Percentiles rank a stretch among this genome's conserved stretches.
These are phyloP conservation scores for Eretmocerus hayati DNA, from an alignment of 2,888 invertebrate genomes.

Conservation along the genomic window DNA sequence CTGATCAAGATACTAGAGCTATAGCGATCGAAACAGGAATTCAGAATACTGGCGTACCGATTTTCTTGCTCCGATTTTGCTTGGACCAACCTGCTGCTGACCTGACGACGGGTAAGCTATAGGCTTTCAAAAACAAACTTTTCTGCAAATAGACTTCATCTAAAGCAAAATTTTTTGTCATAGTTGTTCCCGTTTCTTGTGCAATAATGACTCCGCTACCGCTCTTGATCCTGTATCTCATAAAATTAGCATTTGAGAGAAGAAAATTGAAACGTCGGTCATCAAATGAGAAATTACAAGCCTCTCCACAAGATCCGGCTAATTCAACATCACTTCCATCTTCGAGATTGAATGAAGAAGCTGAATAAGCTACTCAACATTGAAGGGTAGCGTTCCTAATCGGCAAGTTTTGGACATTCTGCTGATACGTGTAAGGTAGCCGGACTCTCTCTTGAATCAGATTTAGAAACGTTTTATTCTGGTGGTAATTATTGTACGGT, in stretches of 20 bases:
- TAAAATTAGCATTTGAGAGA: constrained; percentile 30
- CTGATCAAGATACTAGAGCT: constrained; percentile 66
- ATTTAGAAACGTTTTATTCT: too few relatives aligned
- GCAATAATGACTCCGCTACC: constrained; percentile 93
- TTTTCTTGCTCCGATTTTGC: constrained; percentile 76
- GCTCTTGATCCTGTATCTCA: constrained; percentile 51
- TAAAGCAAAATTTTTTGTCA: constrained; percentile 31
- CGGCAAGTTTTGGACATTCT: too few relatives aligned
- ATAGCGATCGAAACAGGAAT: constrained; percentile 90
- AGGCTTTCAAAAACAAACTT: background rate
- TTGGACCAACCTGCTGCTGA: constrained; percentile 81
- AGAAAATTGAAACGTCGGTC: constrained; percentile 27
- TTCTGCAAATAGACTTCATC: too few relatives aligned
- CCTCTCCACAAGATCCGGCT: constrained; percentile 18
- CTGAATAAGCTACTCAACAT: too few relatives aligned
- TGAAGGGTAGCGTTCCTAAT: background rate
- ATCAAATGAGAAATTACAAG: constrained; percentile 33
- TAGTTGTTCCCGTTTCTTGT: constrained; percentile 82
- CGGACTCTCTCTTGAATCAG: too few relatives aligned
- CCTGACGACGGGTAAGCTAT: constrained; percentile 66
- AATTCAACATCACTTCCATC: constrained; percentile 6
- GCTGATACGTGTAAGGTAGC: too few relatives aligned
- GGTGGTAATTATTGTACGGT: too few relatives aligned
- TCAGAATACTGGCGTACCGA: constrained; percentile 89
- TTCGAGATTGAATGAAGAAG: constrained; percentile 4